Evolutionary conservation across 1,140 invertebrate genomes (phyloP).

Genomic region (Pogonomyrmex californicus): DNA sequence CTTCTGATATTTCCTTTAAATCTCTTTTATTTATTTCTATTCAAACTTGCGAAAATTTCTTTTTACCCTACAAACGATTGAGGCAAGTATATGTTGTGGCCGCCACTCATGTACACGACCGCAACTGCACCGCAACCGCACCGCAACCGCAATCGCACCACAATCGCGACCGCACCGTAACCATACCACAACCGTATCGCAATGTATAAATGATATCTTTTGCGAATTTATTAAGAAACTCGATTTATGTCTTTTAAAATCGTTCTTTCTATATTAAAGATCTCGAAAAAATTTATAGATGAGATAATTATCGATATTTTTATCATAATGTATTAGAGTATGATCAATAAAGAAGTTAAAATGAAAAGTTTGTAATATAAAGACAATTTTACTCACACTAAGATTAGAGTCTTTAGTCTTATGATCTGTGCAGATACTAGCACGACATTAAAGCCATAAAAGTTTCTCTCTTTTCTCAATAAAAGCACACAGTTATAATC

Average conservation of each 20-base stretch:
- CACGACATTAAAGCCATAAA: not conserved
- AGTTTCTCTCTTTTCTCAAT: constrained; percentile 27
- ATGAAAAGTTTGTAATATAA: not conserved
- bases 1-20: constrained; percentile 12
- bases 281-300: not conserved
- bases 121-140: no score
- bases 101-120: no score
- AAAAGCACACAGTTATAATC: constrained; percentile 9
- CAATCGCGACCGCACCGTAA: no score
- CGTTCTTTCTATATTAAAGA: not conserved
- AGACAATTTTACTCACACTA: not conserved
- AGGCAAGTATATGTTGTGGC: no score
- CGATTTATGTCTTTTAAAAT: not conserved
- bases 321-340: not conserved
- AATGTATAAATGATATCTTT: not conserved
- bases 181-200: no score
- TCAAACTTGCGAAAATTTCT: constrained; percentile 3
- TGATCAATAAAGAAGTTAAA: not conserved
- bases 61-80: not conserved
- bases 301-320: not conserved
- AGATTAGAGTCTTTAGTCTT: not conserved
- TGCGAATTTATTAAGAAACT: not conserved
- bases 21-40: not conserved
- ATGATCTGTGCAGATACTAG: not conserved
- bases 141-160: no score